Conservation (phyloP, 2,888 invertebrate genomes). For the Scaptomyza caliginosa region DNA sequence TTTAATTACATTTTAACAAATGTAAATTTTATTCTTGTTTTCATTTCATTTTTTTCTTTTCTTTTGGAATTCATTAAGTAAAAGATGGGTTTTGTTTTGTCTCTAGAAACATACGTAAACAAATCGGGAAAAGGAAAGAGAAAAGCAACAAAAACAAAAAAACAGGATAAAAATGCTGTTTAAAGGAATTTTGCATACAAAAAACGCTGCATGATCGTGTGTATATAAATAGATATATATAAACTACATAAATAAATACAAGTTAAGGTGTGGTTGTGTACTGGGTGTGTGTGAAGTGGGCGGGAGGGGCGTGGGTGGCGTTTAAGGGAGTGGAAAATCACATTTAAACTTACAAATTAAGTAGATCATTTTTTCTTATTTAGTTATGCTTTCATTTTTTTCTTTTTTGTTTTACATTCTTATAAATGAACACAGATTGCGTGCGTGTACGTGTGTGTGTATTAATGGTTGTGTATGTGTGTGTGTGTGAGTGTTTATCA, state of each 20-base stretch:
- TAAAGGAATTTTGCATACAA: slow-evolving; percentile 3
- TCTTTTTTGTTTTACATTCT: slow-evolving; percentile 5
- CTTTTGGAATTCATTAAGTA: slow-evolving; percentile 43
- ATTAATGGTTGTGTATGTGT: slow-evolving; percentile 22
- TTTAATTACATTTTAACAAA: slow-evolving; percentile 60
- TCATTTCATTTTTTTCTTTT: slow-evolving; percentile 17
- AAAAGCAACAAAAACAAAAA: neutral
- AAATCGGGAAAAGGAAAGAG: too few relatives aligned
- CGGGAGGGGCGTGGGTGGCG: too few relatives aligned
- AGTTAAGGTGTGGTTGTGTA: slow-evolving; percentile 7
- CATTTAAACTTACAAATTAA: slow-evolving; percentile 69
- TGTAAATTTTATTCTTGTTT: slow-evolving; percentile 68
- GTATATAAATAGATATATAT: slow-evolving; percentile 6
- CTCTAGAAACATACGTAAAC: slow-evolving; percentile 33
- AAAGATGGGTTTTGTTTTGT: slow-evolving; percentile 38
- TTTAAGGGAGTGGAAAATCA: slow-evolving; percentile 47
- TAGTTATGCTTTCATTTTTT: slow-evolving; percentile 4
- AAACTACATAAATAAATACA: slow-evolving; percentile 55
- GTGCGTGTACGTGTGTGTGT: slow-evolving; percentile 42
- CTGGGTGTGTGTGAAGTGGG: neutral
- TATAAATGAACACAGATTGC: slow-evolving; percentile 72
- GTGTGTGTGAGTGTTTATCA: slow-evolving; percentile 42
- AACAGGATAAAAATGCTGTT: neutral
- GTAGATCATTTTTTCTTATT: slow-evolving; percentile 26
- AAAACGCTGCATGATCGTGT: slow-evolving; percentile 14